These are phyloP conservation scores for Antennarius striatus DNA, from an alignment of 2,113 vertebrate species.

Conservation along the genomic window DNA sequence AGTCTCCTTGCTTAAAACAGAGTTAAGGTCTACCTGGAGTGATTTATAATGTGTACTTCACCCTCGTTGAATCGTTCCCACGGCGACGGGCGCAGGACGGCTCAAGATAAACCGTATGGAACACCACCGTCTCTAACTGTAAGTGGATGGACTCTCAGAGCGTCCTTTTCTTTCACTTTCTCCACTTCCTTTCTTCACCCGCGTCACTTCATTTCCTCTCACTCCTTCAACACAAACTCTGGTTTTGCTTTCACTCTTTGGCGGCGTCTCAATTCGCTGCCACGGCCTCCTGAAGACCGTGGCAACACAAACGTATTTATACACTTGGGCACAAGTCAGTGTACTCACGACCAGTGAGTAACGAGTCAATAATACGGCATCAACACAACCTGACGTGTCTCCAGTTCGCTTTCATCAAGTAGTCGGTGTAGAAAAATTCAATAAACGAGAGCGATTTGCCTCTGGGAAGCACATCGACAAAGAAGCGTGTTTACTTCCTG, in stretches of 20 bases:
- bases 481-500: background rate
- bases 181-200: too few relatives aligned
- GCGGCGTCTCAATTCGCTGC: too few relatives aligned
- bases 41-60: conserved; percentile 21
- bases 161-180: too few relatives aligned
- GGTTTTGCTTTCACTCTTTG: too few relatives aligned
- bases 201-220: too few relatives aligned
- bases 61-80: background rate
- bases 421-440: conserved; percentile 1
- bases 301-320: too few relatives aligned
- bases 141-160: too few relatives aligned
- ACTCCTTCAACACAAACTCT: too few relatives aligned
- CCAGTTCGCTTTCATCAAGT: background rate
- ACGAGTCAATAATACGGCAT: background rate
- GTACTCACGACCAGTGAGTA: too few relatives aligned
- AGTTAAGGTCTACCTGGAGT: conserved; percentile 17
- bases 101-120: background rate
- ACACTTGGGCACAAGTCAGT: too few relatives aligned
- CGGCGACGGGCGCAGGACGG: background rate
- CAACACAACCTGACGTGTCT: conserved; percentile 3
- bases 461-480: background rate
- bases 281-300: too few relatives aligned
- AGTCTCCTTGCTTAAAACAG: conserved; percentile 19
- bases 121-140: too few relatives aligned
- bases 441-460: conserved; percentile 10